phyloP scores from a whole-genome alignment of 2,113 vertebrate species.

The Todiramphus saurophagus region DNA sequence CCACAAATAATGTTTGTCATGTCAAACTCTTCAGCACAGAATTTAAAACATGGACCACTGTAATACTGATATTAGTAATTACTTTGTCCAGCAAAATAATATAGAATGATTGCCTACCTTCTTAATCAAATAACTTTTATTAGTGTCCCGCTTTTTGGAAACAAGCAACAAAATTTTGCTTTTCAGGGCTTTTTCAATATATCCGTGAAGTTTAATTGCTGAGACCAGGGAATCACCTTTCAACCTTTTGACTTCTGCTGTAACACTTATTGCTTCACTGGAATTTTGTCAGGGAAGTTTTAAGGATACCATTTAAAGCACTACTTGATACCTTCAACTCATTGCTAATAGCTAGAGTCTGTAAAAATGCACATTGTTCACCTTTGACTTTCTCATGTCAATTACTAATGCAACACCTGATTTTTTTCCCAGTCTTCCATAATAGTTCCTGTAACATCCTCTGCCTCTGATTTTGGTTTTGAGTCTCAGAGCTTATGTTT shows the following conservation, averaged over 20 bases:
- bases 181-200: neutral
- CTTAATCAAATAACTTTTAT: neutral
- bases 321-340: neutral
- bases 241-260: neutral
- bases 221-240: neutral
- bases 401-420: neutral
- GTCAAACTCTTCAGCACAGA: neutral
- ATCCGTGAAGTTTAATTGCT: neutral
- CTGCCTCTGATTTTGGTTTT: neutral
- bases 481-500: neutral
- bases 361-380: neutral
- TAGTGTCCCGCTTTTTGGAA: neutral
- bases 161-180: neutral
- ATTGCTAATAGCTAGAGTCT: neutral
- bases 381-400: neutral
- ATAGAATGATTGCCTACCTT: neutral
- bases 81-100: neutral
- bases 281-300: neutral
- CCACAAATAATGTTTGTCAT: neutral
- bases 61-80: neutral
- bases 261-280: neutral
- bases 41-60: neutral
- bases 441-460: neutral
- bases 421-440: neutral
- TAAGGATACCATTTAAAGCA: neutral